Conservation (phyloP, 2,888 invertebrate species). For the Drosophila melanosoma region DNA sequence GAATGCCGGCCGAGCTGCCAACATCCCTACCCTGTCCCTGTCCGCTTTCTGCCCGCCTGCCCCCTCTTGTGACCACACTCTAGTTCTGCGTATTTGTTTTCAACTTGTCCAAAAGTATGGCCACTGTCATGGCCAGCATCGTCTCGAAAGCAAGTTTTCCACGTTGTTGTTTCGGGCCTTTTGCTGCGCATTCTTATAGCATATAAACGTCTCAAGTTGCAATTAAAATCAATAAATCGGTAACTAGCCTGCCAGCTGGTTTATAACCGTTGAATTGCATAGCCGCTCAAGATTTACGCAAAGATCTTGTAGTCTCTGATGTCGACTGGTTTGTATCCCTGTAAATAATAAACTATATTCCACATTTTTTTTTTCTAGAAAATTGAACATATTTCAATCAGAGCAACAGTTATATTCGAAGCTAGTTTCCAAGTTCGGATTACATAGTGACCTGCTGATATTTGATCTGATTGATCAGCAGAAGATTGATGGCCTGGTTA, state of each 20-base stretch:
- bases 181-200: slow-evolving; percentile 74
- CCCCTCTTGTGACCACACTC: neutral
- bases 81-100: slow-evolving; percentile 59
- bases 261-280: slow-evolving; percentile 67
- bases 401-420: slow-evolving; percentile 4
- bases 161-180: slow-evolving; percentile 59
- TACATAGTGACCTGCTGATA: slow-evolving; percentile 43
- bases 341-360: neutral
- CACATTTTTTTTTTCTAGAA: neutral
- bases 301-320: slow-evolving; percentile 19
- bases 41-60: neutral
- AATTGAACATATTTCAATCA: slow-evolving; percentile 29
- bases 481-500: slow-evolving; percentile 48
- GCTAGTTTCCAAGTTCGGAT: slow-evolving; percentile 26
- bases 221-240: slow-evolving; percentile 83
- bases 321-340: slow-evolving; percentile 28
- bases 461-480: slow-evolving; percentile 40
- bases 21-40: neutral
- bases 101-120: slow-evolving; percentile 70
- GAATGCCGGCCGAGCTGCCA: slow-evolving; percentile 28
- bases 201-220: slow-evolving; percentile 83
- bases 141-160: slow-evolving; percentile 25
- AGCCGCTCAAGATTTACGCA: slow-evolving; percentile 53
- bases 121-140: slow-evolving; percentile 54
- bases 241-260: slow-evolving; percentile 79